Conservation (phyloP, 35 echinoderm and acorn worm species). For the Nesometra sesokonis region DNA sequence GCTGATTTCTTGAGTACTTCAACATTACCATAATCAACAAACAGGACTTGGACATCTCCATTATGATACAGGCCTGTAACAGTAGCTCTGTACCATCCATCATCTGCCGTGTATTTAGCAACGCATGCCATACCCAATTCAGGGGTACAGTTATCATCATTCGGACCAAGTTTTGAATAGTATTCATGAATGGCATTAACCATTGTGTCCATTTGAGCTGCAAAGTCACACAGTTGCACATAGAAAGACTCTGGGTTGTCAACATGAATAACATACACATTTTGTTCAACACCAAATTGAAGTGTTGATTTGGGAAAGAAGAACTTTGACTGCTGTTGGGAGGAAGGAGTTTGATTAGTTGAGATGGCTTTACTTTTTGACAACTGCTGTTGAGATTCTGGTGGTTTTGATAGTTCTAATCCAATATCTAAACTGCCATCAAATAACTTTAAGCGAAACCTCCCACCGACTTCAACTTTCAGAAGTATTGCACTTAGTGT, state of each 20-base stretch:
- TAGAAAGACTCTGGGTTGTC: neutral
- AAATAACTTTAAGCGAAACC: neutral
- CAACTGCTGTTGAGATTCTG: neutral
- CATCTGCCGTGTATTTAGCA: constrained; percentile 61
- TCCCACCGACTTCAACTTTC: neutral
- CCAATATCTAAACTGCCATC: neutral
- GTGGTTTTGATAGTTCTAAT: neutral
- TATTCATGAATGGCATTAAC: neutral
- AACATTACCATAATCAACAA: constrained; percentile 84
- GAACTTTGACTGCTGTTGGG: neutral
- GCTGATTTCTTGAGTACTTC: constrained; percentile 32
- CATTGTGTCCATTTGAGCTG: neutral
- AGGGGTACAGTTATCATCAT: neutral
- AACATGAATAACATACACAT: constrained; percentile 2
- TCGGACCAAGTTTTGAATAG: neutral
- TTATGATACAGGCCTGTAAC: constrained; percentile 39
- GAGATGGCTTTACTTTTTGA: neutral
- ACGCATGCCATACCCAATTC: constrained; percentile 51
- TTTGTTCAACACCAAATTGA: neutral
- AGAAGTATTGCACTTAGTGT: neutral
- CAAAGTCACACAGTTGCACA: neutral
- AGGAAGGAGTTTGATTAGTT: neutral
- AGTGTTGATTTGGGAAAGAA: neutral
- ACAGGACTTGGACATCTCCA: constrained; percentile 52
- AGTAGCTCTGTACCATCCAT: constrained; percentile 71